A percentile compares a stretch with the other conserved stretches of the same genome.
phyloP scores from a whole-genome alignment of 2,797 vertebrate species.

The Eulemur rubriventer region DNA sequence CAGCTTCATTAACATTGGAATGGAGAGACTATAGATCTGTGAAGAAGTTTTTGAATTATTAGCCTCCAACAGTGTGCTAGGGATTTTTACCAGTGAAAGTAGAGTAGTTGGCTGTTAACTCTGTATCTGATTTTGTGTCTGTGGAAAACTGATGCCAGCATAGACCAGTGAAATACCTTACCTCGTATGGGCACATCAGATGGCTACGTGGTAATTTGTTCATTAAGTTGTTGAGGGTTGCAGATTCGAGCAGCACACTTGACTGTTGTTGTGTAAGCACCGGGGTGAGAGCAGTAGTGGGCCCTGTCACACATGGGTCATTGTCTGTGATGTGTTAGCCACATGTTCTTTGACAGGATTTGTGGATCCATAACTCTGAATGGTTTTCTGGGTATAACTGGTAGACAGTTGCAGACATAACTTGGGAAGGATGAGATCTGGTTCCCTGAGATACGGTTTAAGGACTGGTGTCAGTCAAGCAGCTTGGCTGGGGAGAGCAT shows the following conservation, averaged over 20 bases:
- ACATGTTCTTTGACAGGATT: slow-evolving; percentile 71
- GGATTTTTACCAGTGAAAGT: background rate
- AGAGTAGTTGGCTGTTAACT: background rate
- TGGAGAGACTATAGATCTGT: slow-evolving; percentile 87
- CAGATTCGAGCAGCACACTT: too few relatives aligned
- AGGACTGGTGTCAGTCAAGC: slow-evolving; percentile 91
- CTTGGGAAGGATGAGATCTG: slow-evolving; percentile 93
- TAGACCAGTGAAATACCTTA: background rate
- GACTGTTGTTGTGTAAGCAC: background rate
- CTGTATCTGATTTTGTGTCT: background rate
- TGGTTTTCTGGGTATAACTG: slow-evolving; percentile 92
- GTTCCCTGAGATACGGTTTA: slow-evolving; percentile 92
- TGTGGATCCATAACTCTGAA: slow-evolving; percentile 90
- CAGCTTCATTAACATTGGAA: slow-evolving; percentile 95
- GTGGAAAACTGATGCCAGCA: background rate
- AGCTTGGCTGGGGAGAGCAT: slow-evolving; percentile 92
- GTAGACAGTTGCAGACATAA: slow-evolving; percentile 93
- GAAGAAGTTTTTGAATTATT: background rate
- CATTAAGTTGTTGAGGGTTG: background rate
- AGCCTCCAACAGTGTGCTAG: background rate
- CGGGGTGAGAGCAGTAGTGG: background rate
- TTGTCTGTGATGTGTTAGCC: slow-evolving; percentile 31
- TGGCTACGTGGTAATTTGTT: background rate
- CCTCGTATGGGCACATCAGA: too few relatives aligned
- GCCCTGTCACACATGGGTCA: too few relatives aligned